Base-by-base conservation (phyloP, 2,888 invertebrate species). In the Zeuzera pyrina region DNA sequence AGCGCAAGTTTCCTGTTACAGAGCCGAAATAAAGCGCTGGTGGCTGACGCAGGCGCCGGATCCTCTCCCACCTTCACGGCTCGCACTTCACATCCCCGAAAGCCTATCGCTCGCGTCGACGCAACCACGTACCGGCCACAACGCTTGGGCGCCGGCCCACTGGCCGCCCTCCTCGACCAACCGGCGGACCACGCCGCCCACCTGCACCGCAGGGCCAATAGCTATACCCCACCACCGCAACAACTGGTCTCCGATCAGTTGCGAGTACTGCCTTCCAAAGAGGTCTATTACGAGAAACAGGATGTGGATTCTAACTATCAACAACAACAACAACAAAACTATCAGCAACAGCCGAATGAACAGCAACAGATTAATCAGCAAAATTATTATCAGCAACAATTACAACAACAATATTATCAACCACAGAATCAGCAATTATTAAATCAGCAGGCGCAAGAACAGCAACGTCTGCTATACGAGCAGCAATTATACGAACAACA, bases 1-100 rank as follows among this genome's bases (percentile, higher is more conserved):
- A 76, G 73, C 60, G 57, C 68, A 57, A 58, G 57, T 67, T 73
- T 72, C 66, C 60, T 84, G 77, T 84, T 84, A 77, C 84, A 84
- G 84, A 83, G 64, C 60, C 81, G 81, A 70, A 81, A 81, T 76
- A 61, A 49, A 49, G 78, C 66, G 60, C 72, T 79, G 67, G 53
- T 46, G 46, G 55, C 49, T 28, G 39, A 19, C 5, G 8, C 6
- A 7, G 5, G 43, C 29, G 15, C 42, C 27, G 36, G 38, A 36
- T 38, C 38, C 31, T 46, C 42, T 38, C 53, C 47, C 43, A n/a
- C n/a, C n/a, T n/a, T n/a, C n/a, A n/a, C n/a, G n/a, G 38, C 50
- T 10, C 25, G 25, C 13, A 38, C 53, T 53, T 44, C 38, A 42
- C 39, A 47, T 47, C 33, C 57, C 51, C 39, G 53, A 53, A 25